These are phyloP conservation scores for Cancer borealis DNA, from an alignment of 2,888 invertebrate species.

Conservation along the genomic window DNA sequence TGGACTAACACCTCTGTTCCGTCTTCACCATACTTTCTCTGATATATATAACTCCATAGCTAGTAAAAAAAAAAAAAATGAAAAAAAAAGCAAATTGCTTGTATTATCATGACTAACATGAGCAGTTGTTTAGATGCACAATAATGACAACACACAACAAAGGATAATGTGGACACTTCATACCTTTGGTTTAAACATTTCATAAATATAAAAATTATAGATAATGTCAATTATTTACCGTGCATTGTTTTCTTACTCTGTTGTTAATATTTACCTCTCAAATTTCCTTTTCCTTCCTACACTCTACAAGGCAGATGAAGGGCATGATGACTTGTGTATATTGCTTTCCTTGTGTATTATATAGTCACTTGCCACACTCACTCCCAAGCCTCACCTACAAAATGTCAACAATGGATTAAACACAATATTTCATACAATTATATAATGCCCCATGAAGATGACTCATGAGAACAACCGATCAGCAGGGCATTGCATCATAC, in stretches of 20 bases:
- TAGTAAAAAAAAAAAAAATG: no score
- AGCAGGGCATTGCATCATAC: background rate
- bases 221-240: background rate
- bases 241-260: background rate
- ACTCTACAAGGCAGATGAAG: background rate
- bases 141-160: background rate
- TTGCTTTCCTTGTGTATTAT: background rate
- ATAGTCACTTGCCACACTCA: background rate
- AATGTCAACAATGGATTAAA: background rate
- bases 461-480: background rate
- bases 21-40: background rate
- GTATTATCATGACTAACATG: background rate
- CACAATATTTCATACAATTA: background rate
- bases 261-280: background rate
- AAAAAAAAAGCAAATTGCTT: background rate
- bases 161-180: background rate
- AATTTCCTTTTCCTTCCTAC: background rate
- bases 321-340: background rate
- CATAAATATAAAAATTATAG: no score
- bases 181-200: background rate
- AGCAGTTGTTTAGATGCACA: background rate
- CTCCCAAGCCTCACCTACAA: background rate
- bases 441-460: background rate
- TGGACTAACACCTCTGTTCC: background rate
- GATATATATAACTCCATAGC: background rate